Conservation (phyloP, 2,113 vertebrate species). For the Terrapene triunguis region DNA sequence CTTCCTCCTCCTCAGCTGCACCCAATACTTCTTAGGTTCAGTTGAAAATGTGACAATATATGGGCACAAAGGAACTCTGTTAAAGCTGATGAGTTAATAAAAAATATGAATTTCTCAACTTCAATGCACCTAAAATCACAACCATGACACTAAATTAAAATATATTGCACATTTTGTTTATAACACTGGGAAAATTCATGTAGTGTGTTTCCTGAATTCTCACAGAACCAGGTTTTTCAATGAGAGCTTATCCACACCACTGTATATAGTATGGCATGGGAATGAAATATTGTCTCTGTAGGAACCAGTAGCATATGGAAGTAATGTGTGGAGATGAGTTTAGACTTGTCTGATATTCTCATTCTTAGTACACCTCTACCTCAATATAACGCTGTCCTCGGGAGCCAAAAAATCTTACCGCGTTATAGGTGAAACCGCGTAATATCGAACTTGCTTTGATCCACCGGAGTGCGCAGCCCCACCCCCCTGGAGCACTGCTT, state of each 20-base stretch:
- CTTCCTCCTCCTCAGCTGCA: background rate
- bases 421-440: too few species aligned
- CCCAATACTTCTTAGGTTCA: background rate
- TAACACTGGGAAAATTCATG: background rate
- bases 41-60: background rate
- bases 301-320: background rate
- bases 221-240: background rate
- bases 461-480: too few species aligned
- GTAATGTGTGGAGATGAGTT: constrained; percentile 4
- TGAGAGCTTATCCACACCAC: background rate
- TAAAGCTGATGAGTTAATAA: background rate
- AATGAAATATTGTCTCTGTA: background rate
- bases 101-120: background rate
- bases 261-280: background rate
- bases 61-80: background rate
- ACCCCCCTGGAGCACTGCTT: too few species aligned
- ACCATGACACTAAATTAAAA: background rate
- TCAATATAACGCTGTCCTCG: too few species aligned
- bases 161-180: background rate
- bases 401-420: too few species aligned
- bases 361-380: background rate
- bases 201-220: background rate
- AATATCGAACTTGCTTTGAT: too few species aligned
- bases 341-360: constrained; percentile 48
- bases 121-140: background rate